These are phyloP conservation scores for Brachypalpus laphriformis DNA, from an alignment of 2,888 invertebrate species.

Conservation along the genomic window DNA sequence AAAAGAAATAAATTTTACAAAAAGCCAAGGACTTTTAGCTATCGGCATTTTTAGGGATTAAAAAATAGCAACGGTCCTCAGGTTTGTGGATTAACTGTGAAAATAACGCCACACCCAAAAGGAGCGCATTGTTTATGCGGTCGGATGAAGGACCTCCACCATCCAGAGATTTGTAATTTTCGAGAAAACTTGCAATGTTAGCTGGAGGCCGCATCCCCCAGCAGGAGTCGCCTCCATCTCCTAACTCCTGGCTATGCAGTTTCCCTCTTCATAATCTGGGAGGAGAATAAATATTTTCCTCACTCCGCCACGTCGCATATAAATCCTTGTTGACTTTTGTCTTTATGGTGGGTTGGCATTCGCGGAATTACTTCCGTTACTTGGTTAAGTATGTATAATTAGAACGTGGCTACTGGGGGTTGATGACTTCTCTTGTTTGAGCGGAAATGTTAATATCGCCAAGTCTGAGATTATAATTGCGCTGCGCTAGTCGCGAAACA, in stretches of 20 bases:
- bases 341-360: conserved; percentile 33
- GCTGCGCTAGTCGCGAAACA: conserved; percentile 39
- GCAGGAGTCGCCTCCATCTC: neutral
- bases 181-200: conserved; percentile 36
- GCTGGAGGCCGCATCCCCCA: conserved; percentile 4
- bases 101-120: conserved; percentile 37
- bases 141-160: neutral
- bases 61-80: conserved; percentile 10
- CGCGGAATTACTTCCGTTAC: conserved; percentile 50
- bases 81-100: conserved; percentile 54
- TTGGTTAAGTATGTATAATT: conserved; percentile 56
- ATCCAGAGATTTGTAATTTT: conserved; percentile 19
- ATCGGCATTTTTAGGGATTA: conserved; percentile 57
- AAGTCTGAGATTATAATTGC: conserved; percentile 67
- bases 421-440: conserved; percentile 50
- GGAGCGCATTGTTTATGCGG: conserved; percentile 51
- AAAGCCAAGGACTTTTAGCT: conserved; percentile 42
- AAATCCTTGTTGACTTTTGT: conserved; percentile 56
- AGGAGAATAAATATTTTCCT: conserved; percentile 19
- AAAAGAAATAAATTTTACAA: conserved; percentile 5
- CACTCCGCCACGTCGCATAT: neutral
- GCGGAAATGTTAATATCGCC: conserved; percentile 62
- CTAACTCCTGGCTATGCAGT: conserved; percentile 6
- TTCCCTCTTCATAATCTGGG: conserved; percentile 25
- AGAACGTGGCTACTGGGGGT: conserved; percentile 49